Percentiles rank a stretch among this genome's conserved stretches.
Conservation (phyloP, 2,113 vertebrate genomes). For the Mastomys coucha region DNA sequence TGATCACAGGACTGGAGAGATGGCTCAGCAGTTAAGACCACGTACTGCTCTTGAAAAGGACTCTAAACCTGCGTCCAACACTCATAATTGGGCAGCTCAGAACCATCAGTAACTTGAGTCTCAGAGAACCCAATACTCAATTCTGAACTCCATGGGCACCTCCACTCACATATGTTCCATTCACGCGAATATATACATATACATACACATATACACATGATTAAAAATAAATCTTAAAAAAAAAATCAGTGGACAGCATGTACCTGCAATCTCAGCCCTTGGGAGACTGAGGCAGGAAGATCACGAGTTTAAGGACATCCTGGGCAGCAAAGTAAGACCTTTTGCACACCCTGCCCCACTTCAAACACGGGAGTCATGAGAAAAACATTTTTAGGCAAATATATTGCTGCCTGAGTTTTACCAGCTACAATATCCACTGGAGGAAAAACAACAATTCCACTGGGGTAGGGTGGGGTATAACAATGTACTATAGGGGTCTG, state of each 20-base stretch:
- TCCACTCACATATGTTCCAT: neutral
- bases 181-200: neutral
- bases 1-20: neutral
- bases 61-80: neutral
- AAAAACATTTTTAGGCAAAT: slow-evolving; percentile 24
- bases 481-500: neutral
- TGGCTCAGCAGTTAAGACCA: neutral
- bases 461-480: slow-evolving; percentile 24
- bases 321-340: neutral
- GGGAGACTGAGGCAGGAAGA: neutral
- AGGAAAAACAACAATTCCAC: slow-evolving; percentile 50
- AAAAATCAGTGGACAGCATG: neutral
- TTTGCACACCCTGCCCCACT: neutral
- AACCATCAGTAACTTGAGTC: neutral
- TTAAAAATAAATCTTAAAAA: neutral
- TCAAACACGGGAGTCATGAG: neutral
- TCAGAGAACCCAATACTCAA: neutral
- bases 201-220: neutral
- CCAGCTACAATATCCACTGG: neutral
- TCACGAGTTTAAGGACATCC: neutral
- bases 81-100: neutral
- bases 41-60: neutral
- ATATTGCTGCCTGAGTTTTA: slow-evolving; percentile 43
- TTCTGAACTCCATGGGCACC: neutral
- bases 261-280: neutral